A percentile compares a stretch with the other conserved stretches of the same genome.
These are phyloP conservation scores for Chymomyza amoena DNA, from an alignment of 2,888 invertebrate genomes.

Conservation along the genomic window DNA sequence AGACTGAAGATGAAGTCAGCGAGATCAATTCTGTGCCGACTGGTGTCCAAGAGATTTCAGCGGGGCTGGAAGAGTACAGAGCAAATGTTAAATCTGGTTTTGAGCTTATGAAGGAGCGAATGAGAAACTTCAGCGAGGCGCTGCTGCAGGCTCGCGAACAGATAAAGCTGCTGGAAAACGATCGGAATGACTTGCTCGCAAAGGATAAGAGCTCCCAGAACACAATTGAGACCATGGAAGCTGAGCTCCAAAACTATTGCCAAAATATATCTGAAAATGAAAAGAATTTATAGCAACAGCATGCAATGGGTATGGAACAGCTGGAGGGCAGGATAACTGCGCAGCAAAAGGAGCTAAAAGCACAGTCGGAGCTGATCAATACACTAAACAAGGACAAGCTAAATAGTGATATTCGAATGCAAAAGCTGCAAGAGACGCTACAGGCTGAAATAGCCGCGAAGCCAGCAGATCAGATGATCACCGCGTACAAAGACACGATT, in stretches of 20 bases:
- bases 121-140: slow-evolving; percentile 68
- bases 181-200: no score
- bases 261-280: slow-evolving; percentile 47
- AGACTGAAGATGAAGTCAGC: no score
- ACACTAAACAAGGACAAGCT: slow-evolving; percentile 59
- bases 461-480: neutral
- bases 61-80: slow-evolving; percentile 55
- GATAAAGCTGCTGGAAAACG: slow-evolving; percentile 74
- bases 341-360: slow-evolving; percentile 37
- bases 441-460: slow-evolving; percentile 32
- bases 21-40: no score
- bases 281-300: slow-evolving; percentile 65
- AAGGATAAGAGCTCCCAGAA: slow-evolving; percentile 82
- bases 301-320: slow-evolving; percentile 80
- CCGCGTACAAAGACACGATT: slow-evolving; percentile 74
- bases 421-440: slow-evolving; percentile 53
- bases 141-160: slow-evolving; percentile 77
- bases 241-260: slow-evolving; percentile 82
- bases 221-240: slow-evolving; percentile 84
- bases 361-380: slow-evolving; percentile 39
- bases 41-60: slow-evolving; percentile 55
- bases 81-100: slow-evolving; percentile 24
- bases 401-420: slow-evolving; percentile 37
- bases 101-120: slow-evolving; percentile 47
- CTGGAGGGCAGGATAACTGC: slow-evolving; percentile 71